Evolutionary conservation across 1,140 invertebrate species (phyloP).

Genomic region (Belonocnema kinseyi): DNA sequence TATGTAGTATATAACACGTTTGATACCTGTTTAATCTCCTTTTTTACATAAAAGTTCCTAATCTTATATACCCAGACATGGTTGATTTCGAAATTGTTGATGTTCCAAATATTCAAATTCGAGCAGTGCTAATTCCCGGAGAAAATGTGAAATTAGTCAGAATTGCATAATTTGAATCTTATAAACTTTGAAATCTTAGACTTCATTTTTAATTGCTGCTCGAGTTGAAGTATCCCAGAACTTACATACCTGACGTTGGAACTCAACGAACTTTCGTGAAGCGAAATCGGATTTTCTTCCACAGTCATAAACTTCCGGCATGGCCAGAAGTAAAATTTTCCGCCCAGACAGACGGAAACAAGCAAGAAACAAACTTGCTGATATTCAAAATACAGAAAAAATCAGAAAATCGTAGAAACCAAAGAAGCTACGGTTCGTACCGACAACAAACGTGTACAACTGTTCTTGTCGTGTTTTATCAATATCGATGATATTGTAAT

Average conservation of each 20-base stretch:
- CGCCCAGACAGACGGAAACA: slow-evolving; percentile 44
- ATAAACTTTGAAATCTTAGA: background rate
- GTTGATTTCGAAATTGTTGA: background rate
- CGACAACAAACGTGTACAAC: slow-evolving; percentile 38
- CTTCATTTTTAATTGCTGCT: background rate
- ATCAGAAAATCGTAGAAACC: slow-evolving; percentile 49
- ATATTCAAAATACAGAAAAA: slow-evolving; percentile 44
- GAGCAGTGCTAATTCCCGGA: background rate
- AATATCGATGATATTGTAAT: slow-evolving; percentile 35
- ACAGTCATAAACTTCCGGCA: slow-evolving; percentile 40
- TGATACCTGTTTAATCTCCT: slow-evolving; percentile 27
- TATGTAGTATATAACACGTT: background rate
- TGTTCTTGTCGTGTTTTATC: slow-evolving; percentile 41
- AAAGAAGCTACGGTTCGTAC: slow-evolving; percentile 51
- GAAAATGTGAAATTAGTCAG: background rate
- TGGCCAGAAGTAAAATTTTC: slow-evolving; percentile 41
- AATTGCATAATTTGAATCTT: background rate
- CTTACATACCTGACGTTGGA: slow-evolving; percentile 1
- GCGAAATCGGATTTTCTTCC: slow-evolving; percentile 38
- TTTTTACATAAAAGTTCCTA: slow-evolving; percentile 22
- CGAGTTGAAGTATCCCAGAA: background rate
- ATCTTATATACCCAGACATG: no score
- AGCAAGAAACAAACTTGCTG: slow-evolving; percentile 43
- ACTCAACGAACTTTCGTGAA: slow-evolving; percentile 39
- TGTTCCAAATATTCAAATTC: background rate